phyloP scores from a whole-genome alignment of 1,140 invertebrate species.

The Drosophila ohnishii region DNA sequence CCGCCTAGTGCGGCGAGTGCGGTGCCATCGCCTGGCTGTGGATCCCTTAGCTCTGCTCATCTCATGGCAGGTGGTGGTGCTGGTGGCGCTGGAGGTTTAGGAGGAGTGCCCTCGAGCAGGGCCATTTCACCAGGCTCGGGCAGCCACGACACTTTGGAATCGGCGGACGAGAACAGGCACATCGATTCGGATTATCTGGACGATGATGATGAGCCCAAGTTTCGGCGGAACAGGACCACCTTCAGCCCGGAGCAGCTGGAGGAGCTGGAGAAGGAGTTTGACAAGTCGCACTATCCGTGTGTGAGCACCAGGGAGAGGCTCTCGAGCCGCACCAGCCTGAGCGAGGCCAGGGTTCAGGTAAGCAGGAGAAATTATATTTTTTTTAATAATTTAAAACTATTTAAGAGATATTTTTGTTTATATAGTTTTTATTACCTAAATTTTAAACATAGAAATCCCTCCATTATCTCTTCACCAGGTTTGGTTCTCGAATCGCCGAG shows the following conservation, averaged over 20 bases:
- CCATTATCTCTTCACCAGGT: conserved; percentile 85
- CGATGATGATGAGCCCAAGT: conserved; percentile 94
- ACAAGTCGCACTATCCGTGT: conserved; percentile 97
- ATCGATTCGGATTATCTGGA: conserved; percentile 88
- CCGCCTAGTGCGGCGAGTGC: conserved; percentile 52
- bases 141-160: conserved; percentile 81
- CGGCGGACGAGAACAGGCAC: conserved; percentile 77
- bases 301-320: conserved; percentile 95
- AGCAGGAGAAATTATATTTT: conserved; percentile 50
- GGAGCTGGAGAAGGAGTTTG: conserved; percentile 97
- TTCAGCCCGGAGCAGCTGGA: conserved; percentile 97
- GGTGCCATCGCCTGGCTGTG: conserved; percentile 28
- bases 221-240: conserved; percentile 95
- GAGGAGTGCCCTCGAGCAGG: conserved; percentile 44
- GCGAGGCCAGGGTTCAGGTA: conserved; percentile 98
- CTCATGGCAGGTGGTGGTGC: conserved; percentile 43
- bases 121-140: conserved; percentile 80
- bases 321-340: conserved; percentile 95
- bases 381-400: neutral
- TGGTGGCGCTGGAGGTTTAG: conserved; percentile 21
- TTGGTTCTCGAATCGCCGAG: conserved; percentile 99
- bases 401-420: neutral
- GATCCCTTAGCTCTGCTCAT: conserved; percentile 58
- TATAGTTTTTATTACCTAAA: neutral
- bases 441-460: neutral